phyloP scores from a whole-genome alignment of 2,113 vertebrate species.

The Halichoerus grypus region DNA sequence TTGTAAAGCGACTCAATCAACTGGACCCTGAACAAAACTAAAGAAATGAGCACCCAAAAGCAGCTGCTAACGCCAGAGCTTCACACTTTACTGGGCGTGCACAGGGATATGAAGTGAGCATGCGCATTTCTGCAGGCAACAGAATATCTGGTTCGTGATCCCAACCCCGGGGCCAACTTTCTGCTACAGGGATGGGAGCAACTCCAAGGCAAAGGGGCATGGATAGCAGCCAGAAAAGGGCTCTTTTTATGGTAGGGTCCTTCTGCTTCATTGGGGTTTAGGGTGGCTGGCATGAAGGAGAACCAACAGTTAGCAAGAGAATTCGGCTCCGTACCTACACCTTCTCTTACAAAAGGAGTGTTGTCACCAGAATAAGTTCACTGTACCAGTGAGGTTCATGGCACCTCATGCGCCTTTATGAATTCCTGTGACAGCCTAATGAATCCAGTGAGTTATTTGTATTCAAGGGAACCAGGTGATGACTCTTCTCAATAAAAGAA shows the following conservation, averaged over 20 bases:
- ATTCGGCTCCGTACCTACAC: rapidly evolving
- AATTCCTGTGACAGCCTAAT: not conserved
- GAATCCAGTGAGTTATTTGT: not conserved
- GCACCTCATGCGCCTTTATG: not conserved
- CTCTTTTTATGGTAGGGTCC: not conserved
- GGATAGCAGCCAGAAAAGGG: not conserved
- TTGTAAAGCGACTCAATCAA: conserved; percentile 85
- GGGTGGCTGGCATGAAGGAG: not conserved
- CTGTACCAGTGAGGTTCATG: not conserved
- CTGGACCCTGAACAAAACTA: conserved; percentile 63
- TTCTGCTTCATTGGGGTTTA: not conserved
- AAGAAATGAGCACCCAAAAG: not conserved
- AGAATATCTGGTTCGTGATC: not conserved
- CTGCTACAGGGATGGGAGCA: no score
- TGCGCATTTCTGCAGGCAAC: not conserved
- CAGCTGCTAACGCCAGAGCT: not conserved
- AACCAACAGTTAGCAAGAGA: not conserved
- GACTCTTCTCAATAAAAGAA: not conserved
- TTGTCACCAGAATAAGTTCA: not conserved
- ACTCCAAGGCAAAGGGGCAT: not conserved
- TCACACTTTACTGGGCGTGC: no score
- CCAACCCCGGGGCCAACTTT: not conserved
- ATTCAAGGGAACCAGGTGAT: not conserved
- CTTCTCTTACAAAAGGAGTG: not conserved
- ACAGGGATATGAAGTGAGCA: not conserved